Evolutionary conservation across 2,888 invertebrate species (phyloP).

Genomic region (Gastrophysa polygoni): DNA sequence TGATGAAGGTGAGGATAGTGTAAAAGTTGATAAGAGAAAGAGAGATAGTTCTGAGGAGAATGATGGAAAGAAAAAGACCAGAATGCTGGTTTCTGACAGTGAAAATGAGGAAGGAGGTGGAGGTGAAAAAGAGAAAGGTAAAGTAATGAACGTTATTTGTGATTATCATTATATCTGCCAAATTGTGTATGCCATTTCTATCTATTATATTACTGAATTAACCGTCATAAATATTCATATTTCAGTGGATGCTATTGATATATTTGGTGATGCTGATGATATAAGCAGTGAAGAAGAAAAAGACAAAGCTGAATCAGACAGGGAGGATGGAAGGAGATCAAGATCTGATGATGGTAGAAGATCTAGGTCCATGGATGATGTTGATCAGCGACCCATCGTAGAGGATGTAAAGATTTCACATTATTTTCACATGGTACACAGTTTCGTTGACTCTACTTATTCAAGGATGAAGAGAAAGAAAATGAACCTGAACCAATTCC

Average conservation of each 20-base stretch:
- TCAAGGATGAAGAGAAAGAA: constrained; percentile 69
- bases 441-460: constrained; percentile 3
- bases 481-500: constrained; percentile 81
- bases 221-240: constrained; percentile 1
- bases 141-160: too few relatives aligned
- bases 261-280: constrained; percentile 94
- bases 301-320: constrained; percentile 52
- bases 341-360: constrained; percentile 45
- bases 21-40: constrained; percentile 53
- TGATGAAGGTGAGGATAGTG: constrained; percentile 59
- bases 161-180: too few relatives aligned
- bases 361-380: constrained; percentile 43
- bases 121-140: constrained; percentile 39
- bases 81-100: constrained; percentile 70
- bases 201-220: too few relatives aligned
- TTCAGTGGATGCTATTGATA: constrained; percentile 76
- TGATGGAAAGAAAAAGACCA: constrained; percentile 57
- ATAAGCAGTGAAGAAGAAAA: constrained; percentile 87
- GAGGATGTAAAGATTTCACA: constrained; percentile 38
- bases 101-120: constrained; percentile 61
- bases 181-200: too few relatives aligned
- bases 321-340: constrained; percentile 48
- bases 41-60: constrained; percentile 48
- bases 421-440: neutral
- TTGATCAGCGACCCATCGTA: constrained; percentile 35